Evolutionary conservation across 2,888 invertebrate genomes (phyloP), one percentile per base, ranked within the genome.

Genomic region (Rutpela maculata): DNA sequence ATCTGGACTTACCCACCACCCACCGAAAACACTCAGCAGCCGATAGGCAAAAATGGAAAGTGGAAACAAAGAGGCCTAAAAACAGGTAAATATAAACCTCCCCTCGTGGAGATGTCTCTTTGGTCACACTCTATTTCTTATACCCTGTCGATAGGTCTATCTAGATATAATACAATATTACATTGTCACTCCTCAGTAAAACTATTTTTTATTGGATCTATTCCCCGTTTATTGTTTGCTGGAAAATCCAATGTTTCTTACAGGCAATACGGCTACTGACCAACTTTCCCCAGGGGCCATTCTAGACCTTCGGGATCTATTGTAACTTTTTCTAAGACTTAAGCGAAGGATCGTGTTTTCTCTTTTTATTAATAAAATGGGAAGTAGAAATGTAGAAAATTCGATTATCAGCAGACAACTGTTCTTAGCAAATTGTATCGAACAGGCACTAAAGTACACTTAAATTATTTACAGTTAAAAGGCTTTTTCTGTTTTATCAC

Each of bases 211-310:
- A 26, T 22, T 15, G 56, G 11, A 15, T 67, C n/a, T 67, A 67
- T 67, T 55, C n/a, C 26, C n/a, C n/a, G 56, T 55, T 67, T 67
- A 67, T 67, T 67, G 67, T 67, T 56, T 56, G 67, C 17, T 55
- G 10, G 67, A 67, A 38, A 50, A 67, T 67, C 43, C 31, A 55
- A 56, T 17, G 56, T 56, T 38, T 56, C 56, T 56, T 67, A 26
- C 17, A 26, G 31, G 22, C 67, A 50, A 22, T 22, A 15, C 26
- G 22, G 26, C n/a, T 55, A 65, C 50, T 43, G 66, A 12, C 43
- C 66, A 19, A 22, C 38, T 12, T 26, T 67, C 67, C 67, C 67
- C 15, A 22, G 56, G n/a, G 67, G 18, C 55, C 56, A n/a, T 31
- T 56, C 22, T 56, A 17, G 11, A 55, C 9, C 55, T 26, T 22